Percentiles rank a stretch among this genome's conserved stretches.
These are phyloP conservation scores for Synanthedon tipuliformis DNA, from an alignment of 2,888 invertebrate genomes.

Conservation along the genomic window DNA sequence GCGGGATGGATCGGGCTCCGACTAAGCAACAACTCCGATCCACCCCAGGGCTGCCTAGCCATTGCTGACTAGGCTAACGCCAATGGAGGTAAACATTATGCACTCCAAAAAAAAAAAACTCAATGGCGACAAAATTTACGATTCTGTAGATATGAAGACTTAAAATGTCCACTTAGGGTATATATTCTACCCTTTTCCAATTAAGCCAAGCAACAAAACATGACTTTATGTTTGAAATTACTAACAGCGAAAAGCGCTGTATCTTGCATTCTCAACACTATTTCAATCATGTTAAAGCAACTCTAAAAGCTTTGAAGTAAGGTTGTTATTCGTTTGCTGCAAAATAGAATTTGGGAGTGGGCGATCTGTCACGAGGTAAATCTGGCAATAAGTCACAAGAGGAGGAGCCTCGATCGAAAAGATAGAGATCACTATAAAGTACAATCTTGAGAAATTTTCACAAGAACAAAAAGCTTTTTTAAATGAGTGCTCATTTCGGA, in stretches of 20 bases:
- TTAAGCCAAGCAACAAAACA: not conserved
- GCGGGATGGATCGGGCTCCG: too few species aligned
- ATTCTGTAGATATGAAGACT: too few species aligned
- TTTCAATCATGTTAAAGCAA: not conserved
- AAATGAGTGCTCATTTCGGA: too few species aligned
- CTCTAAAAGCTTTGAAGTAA: too few species aligned
- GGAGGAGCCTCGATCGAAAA: not conserved
- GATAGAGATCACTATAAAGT: not conserved
- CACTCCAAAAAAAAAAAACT: too few species aligned
- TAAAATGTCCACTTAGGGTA: too few species aligned
- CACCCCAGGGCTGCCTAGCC: too few species aligned
- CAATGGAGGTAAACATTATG: too few species aligned
- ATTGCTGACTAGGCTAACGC: too few species aligned
- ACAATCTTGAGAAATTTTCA: not conserved
- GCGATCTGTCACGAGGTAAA: constrained; percentile 8
- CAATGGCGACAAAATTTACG: too few species aligned
- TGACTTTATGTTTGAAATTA: not conserved
- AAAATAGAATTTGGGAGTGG: constrained; percentile 4
- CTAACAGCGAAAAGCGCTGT: not conserved
- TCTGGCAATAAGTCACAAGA: constrained; percentile 7
- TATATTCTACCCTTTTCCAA: not conserved
- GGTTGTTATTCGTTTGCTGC: not conserved
- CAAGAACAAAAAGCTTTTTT: too few species aligned
- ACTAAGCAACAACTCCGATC: too few species aligned
- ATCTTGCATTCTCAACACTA: not conserved